Conservation (phyloP, 1,140 invertebrate genomes). For the Pseudobourletiella spinata region DNA sequence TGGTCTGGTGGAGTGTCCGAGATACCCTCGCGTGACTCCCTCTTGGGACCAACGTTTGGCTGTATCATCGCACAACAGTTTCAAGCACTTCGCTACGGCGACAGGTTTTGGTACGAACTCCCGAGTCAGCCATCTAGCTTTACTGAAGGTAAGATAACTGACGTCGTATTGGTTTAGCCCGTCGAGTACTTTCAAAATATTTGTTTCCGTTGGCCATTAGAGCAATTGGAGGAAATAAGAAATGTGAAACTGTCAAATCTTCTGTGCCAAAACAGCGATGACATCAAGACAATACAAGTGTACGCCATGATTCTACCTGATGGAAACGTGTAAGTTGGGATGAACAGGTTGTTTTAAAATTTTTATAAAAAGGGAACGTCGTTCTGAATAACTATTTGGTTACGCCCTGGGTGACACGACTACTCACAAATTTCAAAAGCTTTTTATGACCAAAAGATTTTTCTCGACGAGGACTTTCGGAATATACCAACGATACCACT, state of each 20-base stretch:
- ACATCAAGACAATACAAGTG: constrained; percentile 39
- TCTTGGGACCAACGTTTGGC: constrained; percentile 49
- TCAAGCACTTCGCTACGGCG: constrained; percentile 47
- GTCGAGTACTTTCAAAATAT: background rate
- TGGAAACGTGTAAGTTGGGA: constrained; percentile 36
- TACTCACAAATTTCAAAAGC: too few species aligned
- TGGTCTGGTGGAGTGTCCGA: constrained; percentile 46
- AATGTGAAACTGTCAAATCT: constrained; percentile 41
- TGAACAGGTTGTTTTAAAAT: too few species aligned
- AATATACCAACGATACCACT: too few species aligned
- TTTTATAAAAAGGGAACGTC: too few species aligned
- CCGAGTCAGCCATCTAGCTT: constrained; percentile 37
- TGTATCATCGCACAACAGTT: constrained; percentile 52
- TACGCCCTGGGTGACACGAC: too few species aligned
- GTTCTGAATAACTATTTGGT: too few species aligned
- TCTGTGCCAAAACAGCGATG: constrained; percentile 44
- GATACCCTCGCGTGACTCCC: constrained; percentile 40
- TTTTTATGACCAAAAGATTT: too few species aligned
- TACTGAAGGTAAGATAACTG: constrained; percentile 37
- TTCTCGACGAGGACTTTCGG: too few species aligned
- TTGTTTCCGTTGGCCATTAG: constrained; percentile 33
- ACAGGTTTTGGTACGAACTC: constrained; percentile 54
- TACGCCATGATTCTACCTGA: constrained; percentile 39
- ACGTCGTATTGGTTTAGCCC: background rate
- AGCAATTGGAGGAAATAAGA: constrained; percentile 43